Base-by-base conservation (phyloP, 2,113 vertebrate genomes). In the Anas platyrhynchos region DNA sequence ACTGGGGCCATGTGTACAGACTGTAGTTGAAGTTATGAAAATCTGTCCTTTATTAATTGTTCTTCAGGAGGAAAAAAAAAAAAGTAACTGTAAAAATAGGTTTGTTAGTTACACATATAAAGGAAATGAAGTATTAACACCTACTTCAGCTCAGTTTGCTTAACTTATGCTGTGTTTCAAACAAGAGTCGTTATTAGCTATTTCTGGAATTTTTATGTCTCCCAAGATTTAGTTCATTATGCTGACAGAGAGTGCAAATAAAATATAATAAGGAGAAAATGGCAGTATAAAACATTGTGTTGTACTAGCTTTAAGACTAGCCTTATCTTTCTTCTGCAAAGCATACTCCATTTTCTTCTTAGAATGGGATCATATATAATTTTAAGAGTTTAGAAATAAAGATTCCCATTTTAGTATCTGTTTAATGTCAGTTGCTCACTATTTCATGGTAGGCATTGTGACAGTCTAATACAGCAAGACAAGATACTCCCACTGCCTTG, bases 241-340 rank as follows among this genome's bases (percentile, higher is more conserved):
- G 81, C 75, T 93, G 91, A 78, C 89, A 93, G 16, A 79, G 88
- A 66, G 43, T 21, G 27, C 74, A 95, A 91, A 95, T 95, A 91
- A 96, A 97, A 94, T 46, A 88, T 63, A 96, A 94, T 66, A 86
- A 91, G 86, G 71, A 93, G 83, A 93, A 96, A 96, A 96, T 13
- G 48, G 75, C 31, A 46, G 79, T 56, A 83, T 88, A 93, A 96
- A 95, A 84, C 78, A 71, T 16, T 11, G 61, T 52, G 61, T 14
- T 84, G 80, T 22, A 46, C 43, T 16, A 43, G 43, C 25, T 31
- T 86, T 65, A 78, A 85, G 67, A 31, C 61, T 15, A 93, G 88
- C 41, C 73, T 68, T 96, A 83, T 96, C 50, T 91, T 52, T n/a
- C 84, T 85, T 66, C 50, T 86, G 74, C 80, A 95, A 69, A 79